Evolutionary conservation across 2,113 vertebrate genomes (phyloP).

Genomic region (Burhinus oedicnemus): DNA sequence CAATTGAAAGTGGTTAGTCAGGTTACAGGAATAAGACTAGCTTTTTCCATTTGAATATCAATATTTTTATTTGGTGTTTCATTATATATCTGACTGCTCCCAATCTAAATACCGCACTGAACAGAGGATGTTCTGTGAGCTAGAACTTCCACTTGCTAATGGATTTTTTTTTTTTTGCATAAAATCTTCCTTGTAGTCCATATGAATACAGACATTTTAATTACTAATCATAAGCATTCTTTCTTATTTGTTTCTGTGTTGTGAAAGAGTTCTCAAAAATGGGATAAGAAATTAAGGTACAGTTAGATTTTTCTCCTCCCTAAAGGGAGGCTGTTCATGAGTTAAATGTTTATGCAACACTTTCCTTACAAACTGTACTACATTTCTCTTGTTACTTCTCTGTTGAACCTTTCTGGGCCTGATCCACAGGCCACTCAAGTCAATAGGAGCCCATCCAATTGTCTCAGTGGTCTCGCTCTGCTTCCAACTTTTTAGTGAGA

Average conservation of each 20-base stretch:
- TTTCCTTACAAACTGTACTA: neutral
- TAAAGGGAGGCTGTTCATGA: neutral
- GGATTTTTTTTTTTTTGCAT: neutral
- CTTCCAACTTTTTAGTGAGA: neutral
- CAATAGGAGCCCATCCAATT: neutral
- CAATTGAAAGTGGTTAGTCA: neutral
- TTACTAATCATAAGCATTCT: conserved; percentile 33
- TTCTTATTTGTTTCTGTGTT: conserved; percentile 25
- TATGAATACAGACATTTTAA: conserved; percentile 46
- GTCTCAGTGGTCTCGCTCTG: neutral
- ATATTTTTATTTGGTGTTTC: neutral
- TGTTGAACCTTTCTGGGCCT: neutral
- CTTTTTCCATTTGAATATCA: neutral
- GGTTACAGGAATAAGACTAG: neutral
- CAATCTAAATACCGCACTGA: neutral
- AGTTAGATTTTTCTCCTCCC: conserved; percentile 15
- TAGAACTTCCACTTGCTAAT: conserved; percentile 26
- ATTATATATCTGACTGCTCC: neutral
- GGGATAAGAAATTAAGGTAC: conserved; percentile 5
- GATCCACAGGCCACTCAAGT: neutral
- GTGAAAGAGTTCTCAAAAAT: conserved; percentile 29
- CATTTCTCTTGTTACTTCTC: neutral
- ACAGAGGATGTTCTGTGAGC: neutral
- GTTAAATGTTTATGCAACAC: conserved; percentile 62
- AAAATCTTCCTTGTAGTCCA: conserved; percentile 14